phyloP scores from a whole-genome alignment of 1,140 invertebrate species.

The Polypedilum pembai region DNA sequence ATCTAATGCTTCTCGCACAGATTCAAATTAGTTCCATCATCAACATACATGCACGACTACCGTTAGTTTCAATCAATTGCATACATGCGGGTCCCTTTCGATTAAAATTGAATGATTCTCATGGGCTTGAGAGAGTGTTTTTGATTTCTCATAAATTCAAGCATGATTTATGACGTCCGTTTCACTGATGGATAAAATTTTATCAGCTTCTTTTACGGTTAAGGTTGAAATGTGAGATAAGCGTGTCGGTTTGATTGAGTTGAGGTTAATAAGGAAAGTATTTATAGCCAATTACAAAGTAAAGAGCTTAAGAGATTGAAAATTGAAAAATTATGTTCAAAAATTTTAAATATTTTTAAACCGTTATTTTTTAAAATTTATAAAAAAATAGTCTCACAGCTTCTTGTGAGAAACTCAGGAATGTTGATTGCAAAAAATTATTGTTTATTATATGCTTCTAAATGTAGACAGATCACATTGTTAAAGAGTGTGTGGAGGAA shows the following conservation, averaged over 20 bases:
- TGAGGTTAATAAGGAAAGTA: background rate
- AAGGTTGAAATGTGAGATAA: background rate
- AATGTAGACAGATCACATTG: background rate
- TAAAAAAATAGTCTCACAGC: too few relatives aligned
- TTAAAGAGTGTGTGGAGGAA: background rate
- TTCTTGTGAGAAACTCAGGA: background rate
- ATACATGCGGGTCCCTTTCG: too few relatives aligned
- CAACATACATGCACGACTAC: conserved; percentile 1
- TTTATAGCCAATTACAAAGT: background rate
- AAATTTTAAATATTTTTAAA: too few relatives aligned
- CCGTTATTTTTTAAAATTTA: too few relatives aligned
- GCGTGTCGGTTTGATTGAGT: background rate
- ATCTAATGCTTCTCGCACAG: background rate
- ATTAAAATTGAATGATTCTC: too few relatives aligned
- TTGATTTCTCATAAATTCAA: background rate
- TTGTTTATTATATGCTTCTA: background rate
- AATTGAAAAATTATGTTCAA: too few relatives aligned
- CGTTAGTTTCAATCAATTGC: conserved; percentile 5
- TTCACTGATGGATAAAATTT: background rate
- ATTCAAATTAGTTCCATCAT: conserved; percentile 1
- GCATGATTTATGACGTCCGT: background rate
- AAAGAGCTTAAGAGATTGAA: background rate
- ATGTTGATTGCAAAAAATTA: conserved; percentile 6
- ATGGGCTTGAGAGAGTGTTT: too few relatives aligned
- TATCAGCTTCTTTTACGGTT: background rate